phyloP scores from a whole-genome alignment of 2,888 invertebrate genomes.

The Phymatocera aterrima region DNA sequence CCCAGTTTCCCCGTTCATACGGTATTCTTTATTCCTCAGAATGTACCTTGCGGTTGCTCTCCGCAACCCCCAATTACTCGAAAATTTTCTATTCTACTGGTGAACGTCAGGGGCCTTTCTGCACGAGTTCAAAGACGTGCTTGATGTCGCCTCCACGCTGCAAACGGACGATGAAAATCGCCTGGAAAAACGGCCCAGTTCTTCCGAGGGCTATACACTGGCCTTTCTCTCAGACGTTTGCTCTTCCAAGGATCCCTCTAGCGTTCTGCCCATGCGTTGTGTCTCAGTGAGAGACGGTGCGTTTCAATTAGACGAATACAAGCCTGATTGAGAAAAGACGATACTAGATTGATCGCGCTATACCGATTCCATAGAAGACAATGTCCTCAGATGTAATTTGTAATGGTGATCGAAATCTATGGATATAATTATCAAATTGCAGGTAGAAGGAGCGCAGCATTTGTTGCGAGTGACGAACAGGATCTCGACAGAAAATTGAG shows the following conservation, averaged over 20 bases:
- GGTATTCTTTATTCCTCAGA: neutral
- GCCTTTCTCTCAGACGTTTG: neutral
- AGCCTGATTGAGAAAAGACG: neutral
- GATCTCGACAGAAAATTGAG: neutral
- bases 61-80: slow-evolving; percentile 8
- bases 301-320: slow-evolving; percentile 30
- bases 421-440: neutral
- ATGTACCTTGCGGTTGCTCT: neutral
- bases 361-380: neutral
- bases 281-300: slow-evolving; percentile 28
- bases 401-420: neutral
- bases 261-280: slow-evolving; percentile 49
- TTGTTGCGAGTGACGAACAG: too few species aligned
- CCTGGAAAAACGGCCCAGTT: neutral
- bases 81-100: slow-evolving; percentile 31
- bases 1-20: neutral
- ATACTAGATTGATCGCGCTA: neutral
- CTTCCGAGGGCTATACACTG: neutral
- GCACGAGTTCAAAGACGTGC: slow-evolving; percentile 21
- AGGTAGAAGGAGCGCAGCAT: neutral
- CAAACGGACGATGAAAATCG: slow-evolving; percentile 10
- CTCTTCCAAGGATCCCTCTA: slow-evolving; percentile 47
- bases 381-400: neutral
- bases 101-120: neutral
- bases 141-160: slow-evolving; percentile 34